Evolutionary conservation across 2,797 vertebrate species (phyloP).

Genomic region (Neomorphus geoffroyi): DNA sequence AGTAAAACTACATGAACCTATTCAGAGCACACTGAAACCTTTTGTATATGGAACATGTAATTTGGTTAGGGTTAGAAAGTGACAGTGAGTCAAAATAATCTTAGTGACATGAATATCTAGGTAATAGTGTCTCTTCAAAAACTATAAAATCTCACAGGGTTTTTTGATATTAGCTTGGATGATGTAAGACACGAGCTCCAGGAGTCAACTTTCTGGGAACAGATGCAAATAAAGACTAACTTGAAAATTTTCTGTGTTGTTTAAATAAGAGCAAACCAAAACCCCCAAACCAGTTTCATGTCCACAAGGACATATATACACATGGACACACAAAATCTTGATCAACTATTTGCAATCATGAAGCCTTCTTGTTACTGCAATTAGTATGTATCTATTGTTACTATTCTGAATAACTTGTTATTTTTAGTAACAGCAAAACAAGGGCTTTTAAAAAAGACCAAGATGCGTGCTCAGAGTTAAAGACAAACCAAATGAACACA

Average conservation of each 20-base stretch:
- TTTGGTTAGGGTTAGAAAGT: background rate
- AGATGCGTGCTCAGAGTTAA: background rate
- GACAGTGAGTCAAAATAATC: background rate
- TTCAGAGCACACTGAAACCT: background rate
- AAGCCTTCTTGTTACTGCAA: background rate
- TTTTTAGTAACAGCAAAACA: background rate
- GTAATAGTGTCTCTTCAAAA: background rate
- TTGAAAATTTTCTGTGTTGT: background rate
- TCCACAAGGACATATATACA: too few relatives aligned
- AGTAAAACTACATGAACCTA: background rate
- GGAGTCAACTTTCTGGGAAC: background rate
- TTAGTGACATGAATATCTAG: background rate
- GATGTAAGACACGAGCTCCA: background rate
- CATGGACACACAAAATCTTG: background rate
- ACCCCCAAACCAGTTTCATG: fast-evolving
- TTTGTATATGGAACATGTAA: fast-evolving
- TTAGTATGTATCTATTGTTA: background rate
- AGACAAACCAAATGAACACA: background rate
- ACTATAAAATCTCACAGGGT: background rate
- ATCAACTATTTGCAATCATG: fast-evolving
- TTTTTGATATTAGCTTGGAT: background rate
- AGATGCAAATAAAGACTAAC: background rate
- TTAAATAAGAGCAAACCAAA: background rate
- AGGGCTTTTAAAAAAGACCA: background rate
- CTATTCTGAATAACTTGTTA: background rate